Base-by-base conservation (phyloP, 2,888 invertebrate species). In the Tromatobia lineatoria region DNA sequence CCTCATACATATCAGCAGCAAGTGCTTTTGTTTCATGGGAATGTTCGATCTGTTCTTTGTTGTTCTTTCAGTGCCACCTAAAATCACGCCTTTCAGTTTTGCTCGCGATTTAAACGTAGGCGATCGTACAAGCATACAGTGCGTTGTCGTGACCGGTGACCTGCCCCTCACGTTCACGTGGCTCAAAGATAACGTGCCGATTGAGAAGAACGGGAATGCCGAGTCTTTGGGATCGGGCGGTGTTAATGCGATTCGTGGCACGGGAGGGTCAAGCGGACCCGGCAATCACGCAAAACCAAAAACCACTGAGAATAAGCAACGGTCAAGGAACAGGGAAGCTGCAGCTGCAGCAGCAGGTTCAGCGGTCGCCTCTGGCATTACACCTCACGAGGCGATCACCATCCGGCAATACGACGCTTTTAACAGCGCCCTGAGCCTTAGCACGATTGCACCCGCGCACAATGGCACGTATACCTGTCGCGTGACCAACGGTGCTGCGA, bases 11-110 rank as follows among this genome's bases (percentile, higher is more conserved):
- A 50, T 70, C 54, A 64, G 69, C 77, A 47, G 69, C 78, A 70
- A 78, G 38, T 42, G 45, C 50, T 70, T 42, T 66, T 64, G 38
- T 75, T 75, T 79, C 34, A 81, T 84, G 73, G 78, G 84, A 78
- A 81, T 80, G 84, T 78, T 81, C 71, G 78, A 80, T 86, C 81
- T 85, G 83, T 85, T 77, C 66, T 80, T 73, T 80, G 57, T 80
- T 70, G 67, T 67, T 84, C 57, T 66, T 89, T 91, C 94, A 96
- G 95, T 95, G 93, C 95, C 95, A 90, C 96, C 96, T 91, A 95
- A 95, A 94, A 95, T 96, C 92, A 95, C 96, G 93, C 95, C 95
- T 91, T 96, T 96, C 94, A 94, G 94, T 91, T 96, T 96, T 94
- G 95, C 95, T 90, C 95, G 95, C 91, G 95, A 95, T 94, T 93